Base-by-base conservation (phyloP, 92 coral and sea anemone genomes). In the Parazoanthus atlanticus region DNA sequence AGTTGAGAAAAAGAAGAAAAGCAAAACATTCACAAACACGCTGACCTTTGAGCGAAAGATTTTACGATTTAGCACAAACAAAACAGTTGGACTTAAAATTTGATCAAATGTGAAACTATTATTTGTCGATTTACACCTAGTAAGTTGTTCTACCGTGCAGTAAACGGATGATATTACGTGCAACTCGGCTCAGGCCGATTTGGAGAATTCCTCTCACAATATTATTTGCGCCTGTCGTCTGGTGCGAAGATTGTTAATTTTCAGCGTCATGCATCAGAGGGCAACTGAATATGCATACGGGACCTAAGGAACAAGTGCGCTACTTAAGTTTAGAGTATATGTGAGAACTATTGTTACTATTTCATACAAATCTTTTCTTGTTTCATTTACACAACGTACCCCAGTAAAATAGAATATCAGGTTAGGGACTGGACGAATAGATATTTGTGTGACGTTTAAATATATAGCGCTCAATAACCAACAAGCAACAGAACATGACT, bases 191-290 rank as follows among this genome's bases (percentile, higher is more conserved):
- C 46, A 23, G 80, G 80, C 80, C 26, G 5, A 21, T 6, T 36
- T 9, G 54, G 54, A 38, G 54, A 56, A 56, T 16, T 33, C 30
- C 31, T 58, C 72, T 65, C 54, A 32, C 46, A 52, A 28, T 43
- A 46, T 79, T 9, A 29, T 80, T 31, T 80, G 36, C 29, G 85
- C 85, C 85, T 56, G 70, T 61, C 54, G 85, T 81, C 74, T 23
- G 85, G 73, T 81, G 73, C 80, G 43, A 2, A 29, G 6, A 5
- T 41, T 6, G 10, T 0, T 33, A 3, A 33, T 75, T 75, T 75
- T 75, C 41, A 38, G 30, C 41, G 79, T 38, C 26, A 34, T 34
- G 79, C 76, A 43, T 17, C 38, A 5, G 11, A 10, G 29, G 72
- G 70, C 65, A 31, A 16, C 13, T 79, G 52, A 40, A 79, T 47